Conservation (phyloP, 2,797 vertebrate species). For the Tarsius wallacei region DNA sequence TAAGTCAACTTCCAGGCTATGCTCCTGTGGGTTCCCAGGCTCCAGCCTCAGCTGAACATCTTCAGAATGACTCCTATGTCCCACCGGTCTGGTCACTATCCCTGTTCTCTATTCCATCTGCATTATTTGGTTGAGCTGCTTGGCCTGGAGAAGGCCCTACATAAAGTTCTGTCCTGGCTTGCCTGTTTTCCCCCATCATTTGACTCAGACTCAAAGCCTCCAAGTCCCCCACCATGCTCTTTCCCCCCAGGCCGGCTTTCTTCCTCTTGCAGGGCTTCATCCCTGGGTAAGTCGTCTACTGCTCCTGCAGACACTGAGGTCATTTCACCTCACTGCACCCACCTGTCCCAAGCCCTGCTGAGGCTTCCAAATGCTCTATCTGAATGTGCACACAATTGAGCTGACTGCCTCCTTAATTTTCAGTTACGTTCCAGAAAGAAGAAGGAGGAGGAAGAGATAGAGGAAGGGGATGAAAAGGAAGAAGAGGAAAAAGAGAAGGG, state of each 20-base stretch:
- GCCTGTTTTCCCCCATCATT: background rate
- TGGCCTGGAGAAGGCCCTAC: background rate
- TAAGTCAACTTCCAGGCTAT: background rate
- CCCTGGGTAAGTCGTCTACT: background rate
- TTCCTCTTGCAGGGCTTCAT: background rate
- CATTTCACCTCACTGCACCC: background rate
- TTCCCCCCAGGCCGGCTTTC: background rate
- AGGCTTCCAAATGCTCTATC: background rate
- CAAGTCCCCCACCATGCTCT: background rate
- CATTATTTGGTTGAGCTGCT: background rate
- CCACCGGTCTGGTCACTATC: background rate
- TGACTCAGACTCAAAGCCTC: background rate
- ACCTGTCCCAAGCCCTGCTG: background rate
- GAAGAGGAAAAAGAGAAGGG: background rate
- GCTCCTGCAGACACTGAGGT: background rate
- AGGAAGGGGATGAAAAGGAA: background rate
- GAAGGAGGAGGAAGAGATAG: background rate
- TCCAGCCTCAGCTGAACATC: background rate
- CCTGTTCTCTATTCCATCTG: background rate
- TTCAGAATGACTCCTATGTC: background rate
- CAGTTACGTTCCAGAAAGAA: background rate
- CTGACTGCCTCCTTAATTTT: slow-evolving; percentile 1
- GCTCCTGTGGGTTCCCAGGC: background rate
- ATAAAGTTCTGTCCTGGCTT: background rate
- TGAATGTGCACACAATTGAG: background rate